phyloP scores from a whole-genome alignment of 2,797 vertebrate genomes.

The Novumbra hubbsi region DNA sequence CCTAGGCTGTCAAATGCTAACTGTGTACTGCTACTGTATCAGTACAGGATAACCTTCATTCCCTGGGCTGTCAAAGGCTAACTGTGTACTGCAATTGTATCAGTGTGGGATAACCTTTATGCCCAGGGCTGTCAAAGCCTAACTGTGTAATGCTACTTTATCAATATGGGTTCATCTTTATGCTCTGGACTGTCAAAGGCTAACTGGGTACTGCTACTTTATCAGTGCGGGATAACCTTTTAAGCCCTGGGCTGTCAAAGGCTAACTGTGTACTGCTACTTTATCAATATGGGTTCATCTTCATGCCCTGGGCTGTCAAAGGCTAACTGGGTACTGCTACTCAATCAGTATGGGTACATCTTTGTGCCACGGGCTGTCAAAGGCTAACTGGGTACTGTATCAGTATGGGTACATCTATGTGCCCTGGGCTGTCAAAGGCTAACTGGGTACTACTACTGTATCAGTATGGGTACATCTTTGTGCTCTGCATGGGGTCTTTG shows the following conservation, averaged over 20 bases:
- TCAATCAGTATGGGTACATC: background rate
- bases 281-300: background rate
- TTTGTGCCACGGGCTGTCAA: background rate
- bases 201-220: too few species aligned
- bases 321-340: too few species aligned
- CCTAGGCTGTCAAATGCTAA: background rate
- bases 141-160: background rate
- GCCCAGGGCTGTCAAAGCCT: background rate
- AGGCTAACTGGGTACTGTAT: too few species aligned
- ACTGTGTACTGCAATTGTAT: too few species aligned
- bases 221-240: background rate
- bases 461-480: background rate
- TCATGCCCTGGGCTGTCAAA: background rate
- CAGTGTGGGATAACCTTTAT: background rate
- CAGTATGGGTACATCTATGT: background rate
- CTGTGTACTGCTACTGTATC: background rate
- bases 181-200: background rate
- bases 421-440: background rate
- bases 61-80: background rate
- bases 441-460: background rate
- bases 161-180: background rate
- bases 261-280: background rate
- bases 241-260: background rate
- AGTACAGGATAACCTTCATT: background rate
- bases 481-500: background rate